These are phyloP conservation scores for Mormyrus lacerda DNA, from an alignment of 2,113 vertebrate species.

Conservation along the genomic window DNA sequence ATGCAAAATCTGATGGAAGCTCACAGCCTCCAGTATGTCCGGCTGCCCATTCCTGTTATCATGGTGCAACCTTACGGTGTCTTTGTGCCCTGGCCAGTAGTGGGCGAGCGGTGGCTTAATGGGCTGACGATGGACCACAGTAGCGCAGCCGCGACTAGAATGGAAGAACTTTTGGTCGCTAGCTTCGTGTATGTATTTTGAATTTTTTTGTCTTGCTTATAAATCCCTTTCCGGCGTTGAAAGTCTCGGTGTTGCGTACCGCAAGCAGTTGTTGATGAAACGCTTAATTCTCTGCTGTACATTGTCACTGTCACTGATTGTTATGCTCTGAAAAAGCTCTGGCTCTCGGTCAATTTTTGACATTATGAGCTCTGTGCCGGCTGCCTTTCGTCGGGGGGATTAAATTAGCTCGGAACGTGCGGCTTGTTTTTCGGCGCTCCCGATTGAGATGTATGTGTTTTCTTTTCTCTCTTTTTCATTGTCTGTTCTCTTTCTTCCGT, in stretches of 20 bases:
- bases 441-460: background rate
- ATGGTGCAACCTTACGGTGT: background rate
- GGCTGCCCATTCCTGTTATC: background rate
- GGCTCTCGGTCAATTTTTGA: slow-evolving; percentile 2
- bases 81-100: background rate
- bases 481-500: background rate
- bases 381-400: background rate
- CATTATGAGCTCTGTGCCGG: background rate
- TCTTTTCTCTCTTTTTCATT: background rate
- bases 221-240: background rate
- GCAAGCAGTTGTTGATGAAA: background rate
- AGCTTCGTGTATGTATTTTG: background rate
- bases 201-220: background rate
- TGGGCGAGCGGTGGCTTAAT: background rate
- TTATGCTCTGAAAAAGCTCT: background rate
- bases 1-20: background rate
- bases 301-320: slow-evolving; percentile 6
- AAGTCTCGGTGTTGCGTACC: background rate
- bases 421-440: background rate
- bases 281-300: slow-evolving; percentile 7
- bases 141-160: background rate
- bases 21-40: background rate
- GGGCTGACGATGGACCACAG: background rate
- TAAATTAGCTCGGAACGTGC: background rate
- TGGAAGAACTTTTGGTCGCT: background rate